phyloP scores from a whole-genome alignment of 2,888 invertebrate genomes.

The Lepidonotus clava region DNA sequence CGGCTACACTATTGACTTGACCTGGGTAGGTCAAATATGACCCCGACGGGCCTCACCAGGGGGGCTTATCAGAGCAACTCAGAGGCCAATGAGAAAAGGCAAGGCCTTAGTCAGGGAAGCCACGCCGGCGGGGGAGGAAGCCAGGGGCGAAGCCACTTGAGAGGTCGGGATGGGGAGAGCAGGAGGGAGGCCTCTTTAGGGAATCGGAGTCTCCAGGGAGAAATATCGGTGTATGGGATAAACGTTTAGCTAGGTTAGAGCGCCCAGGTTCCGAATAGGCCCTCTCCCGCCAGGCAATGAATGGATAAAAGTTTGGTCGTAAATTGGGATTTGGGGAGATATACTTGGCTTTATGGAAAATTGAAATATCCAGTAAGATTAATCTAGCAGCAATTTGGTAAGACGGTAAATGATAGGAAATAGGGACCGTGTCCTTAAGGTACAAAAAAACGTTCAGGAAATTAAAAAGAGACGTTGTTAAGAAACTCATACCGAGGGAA shows the following conservation, averaged over 20 bases:
- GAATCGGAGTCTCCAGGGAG: neutral
- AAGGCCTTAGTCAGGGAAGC: neutral
- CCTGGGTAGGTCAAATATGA: constrained; percentile 23
- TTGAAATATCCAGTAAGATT: no score
- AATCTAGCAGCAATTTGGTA: no score
- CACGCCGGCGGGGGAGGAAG: neutral
- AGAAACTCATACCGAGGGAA: neutral
- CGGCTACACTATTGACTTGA: neutral
- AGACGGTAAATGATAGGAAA: no score
- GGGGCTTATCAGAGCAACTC: constrained; percentile 1
- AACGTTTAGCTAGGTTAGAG: neutral
- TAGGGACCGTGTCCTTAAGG: no score
- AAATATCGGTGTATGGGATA: neutral
- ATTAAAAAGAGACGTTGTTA: no score
- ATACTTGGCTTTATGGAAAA: no score
- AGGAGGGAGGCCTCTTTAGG: neutral
- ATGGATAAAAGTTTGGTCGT: no score
- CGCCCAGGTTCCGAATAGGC: no score
- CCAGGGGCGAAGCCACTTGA: neutral
- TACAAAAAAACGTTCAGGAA: no score
- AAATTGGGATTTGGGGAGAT: no score
- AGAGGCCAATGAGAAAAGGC: neutral
- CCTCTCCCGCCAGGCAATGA: no score
- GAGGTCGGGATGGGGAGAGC: neutral
- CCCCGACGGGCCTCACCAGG: neutral